Evolutionary conservation across 2,797 vertebrate species (phyloP), one percentile per base, ranked within the genome.

Genomic region (Ciconia nigra): DNA sequence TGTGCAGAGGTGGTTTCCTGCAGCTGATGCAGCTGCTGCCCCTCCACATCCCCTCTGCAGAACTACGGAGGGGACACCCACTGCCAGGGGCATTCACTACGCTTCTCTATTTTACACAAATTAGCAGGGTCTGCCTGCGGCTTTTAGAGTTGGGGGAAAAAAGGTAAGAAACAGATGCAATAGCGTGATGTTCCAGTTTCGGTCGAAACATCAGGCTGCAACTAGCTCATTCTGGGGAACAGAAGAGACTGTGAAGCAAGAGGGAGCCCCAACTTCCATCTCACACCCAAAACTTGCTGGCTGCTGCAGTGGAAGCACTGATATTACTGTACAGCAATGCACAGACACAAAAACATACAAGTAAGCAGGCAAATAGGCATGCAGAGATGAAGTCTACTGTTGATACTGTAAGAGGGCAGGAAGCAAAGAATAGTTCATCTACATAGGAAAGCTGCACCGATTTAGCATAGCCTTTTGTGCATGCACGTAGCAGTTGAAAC

Each of bases 21-120:
- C 59, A 54, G 65, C 51, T 9, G 47, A 25, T 26, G 10, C 6
- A 2, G 76, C 62, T 21, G 33, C 63, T 46, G 78, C 76, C 59
- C 44, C 54, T 72, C 37, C 65, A 16, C 21, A 10, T 2, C 44
- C 44, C 59, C 47, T 39, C 15, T 9, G n/a, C 55, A 14, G 55
- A 22, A 5, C 76, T 7, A 7, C 7, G 2, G 9, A 15, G 24
- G 57, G 80, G 29, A 37, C 37, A 41, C 42, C 15, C 16, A 0
- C 81, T 58, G 81, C 80, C 22, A 13, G 20, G 17, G 72, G 8
- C 16, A 10, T 2, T 37, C 54, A 9, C 57, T 15, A 5, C 8
- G 1, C 28, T 29, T 13, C 65, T 33, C 42, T 31, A 0, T 14
- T 39, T 24, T 3, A 66, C 42, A 49, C 9, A 4, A 3, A 26